Base-by-base conservation (phyloP, 2,888 invertebrate genomes). In the Nineta flava region DNA sequence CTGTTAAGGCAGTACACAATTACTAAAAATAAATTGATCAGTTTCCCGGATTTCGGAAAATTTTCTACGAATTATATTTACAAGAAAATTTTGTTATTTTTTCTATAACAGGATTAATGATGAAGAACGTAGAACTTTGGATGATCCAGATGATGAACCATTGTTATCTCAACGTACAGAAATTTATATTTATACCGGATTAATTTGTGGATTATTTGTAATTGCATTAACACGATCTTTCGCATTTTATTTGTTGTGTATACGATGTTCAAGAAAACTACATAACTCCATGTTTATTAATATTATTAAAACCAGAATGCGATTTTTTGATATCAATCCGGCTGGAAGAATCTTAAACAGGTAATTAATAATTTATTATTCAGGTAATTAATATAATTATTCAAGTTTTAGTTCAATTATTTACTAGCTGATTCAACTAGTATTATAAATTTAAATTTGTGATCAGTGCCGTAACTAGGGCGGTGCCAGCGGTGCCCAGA, bases 261-360 rank as follows among this genome's bases (percentile, higher is more conserved):
- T 83, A 58, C 64, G 67, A 5, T 77, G 85, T 0, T 83, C 85
- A 0, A 74, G 73, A 53, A 75, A 71, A 21, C 69, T 87, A 1
- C 87, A 88, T 62, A 75, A 81, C 59, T 65, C 57, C 10, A 83
- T 87, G 81, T 86, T 87, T 62, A 66, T 69, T 52, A 66, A 69
- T 38, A 72, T 79, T 53, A 59, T 68, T n/a, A 60, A 60, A 32
- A 69, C 76, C 1, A 70, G 73, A 1, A 77, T 83, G 68, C 62
- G 74, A 50, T 92, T 92, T 65, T 93, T 90, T 61, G 87, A 91
- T 59, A 81, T 78, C 0, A 92, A 91, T 64, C 87, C 90, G 2
- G 77, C 81, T 56, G 84, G 85, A 34, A 73, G 84, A 48, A 85
- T 92, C 54, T 70, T 92, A 43, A 83, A 83, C 54, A 58, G 46